Conservation (phyloP, 2,888 invertebrate species). For the Zeuzera pyrina region DNA sequence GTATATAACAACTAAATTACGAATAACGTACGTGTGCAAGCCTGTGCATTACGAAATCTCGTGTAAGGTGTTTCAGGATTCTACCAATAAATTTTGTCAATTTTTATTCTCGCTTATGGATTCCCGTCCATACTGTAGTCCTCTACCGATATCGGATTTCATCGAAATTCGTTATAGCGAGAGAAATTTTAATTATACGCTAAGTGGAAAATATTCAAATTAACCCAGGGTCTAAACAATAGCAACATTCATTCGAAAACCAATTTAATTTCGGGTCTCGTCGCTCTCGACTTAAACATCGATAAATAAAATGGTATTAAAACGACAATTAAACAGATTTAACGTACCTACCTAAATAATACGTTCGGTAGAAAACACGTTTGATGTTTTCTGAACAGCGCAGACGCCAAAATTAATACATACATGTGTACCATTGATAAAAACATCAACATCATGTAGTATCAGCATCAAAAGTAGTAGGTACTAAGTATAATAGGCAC, state of each 20-base stretch:
- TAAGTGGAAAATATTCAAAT: constrained; percentile 42
- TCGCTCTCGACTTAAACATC: constrained; percentile 1
- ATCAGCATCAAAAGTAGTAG: too few species aligned
- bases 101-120: not conserved
- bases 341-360: too few species aligned
- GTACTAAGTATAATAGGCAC: too few species aligned
- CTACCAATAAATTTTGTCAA: too few species aligned
- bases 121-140: not conserved
- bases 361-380: too few species aligned
- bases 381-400: too few species aligned
- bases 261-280: constrained; percentile 6
- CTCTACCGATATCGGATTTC: constrained; percentile 6
- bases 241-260: constrained; percentile 12
- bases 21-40: not conserved
- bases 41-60: not conserved
- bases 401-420: too few species aligned
- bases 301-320: not conserved
- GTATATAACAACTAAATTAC: not conserved
- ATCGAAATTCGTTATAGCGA: constrained; percentile 6
- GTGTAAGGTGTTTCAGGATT: too few species aligned
- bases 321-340: not conserved
- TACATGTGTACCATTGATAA: too few species aligned
- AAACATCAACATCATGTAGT: too few species aligned
- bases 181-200: constrained; percentile 27
- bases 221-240: constrained; percentile 28